Base-by-base conservation (phyloP, 2,888 invertebrate genomes). In the Aporophyla lueneburgensis region DNA sequence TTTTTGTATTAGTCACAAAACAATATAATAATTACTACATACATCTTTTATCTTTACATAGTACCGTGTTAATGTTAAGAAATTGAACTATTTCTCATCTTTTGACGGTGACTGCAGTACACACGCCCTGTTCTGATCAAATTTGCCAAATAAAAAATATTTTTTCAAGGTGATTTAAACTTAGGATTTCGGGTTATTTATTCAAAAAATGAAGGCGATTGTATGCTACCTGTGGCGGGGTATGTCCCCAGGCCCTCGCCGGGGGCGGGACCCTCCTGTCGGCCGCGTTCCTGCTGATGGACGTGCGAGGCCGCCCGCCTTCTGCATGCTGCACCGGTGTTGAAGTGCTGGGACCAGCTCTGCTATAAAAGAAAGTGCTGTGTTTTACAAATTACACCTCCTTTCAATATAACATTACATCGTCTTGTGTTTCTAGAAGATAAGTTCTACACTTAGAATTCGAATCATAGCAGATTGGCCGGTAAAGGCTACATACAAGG, bases 211-310 rank as follows among this genome's bases (percentile, higher is more conserved):
- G 19, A 59, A 59, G 33, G 19, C 59, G 46, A 16, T 14, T 49
- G 24, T 80, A 12, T 4, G 24, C 24, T 85, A 94, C 94, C 85
- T 93, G 94, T 19, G 94, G 88, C 0, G 94, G 93, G 0, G 93
- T 89, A 14, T 91, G 89, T 0, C 92, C 93, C 96, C 96, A 96
- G 7, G 96, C 96, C 1, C 92, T 78, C 0, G 94, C 87, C 0
- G 95, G 94, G 3, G 93, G 94, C 24, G 93, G 93, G 5, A 88
- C 86, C 53, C 90, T 86, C n/a, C 92, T 86, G 70, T 91, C 92
- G 1, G 85, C 87, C 0, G 86, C 83, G 0, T 89, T 84, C 0
- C 93, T 87, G 4, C 89, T 78, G 83, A 89, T 85, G 16, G 95
- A 93, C 0, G 95, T 95, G 27, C 95, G 92, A 1, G 96, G 95